Percentiles rank a stretch among this genome's conserved stretches.
These are phyloP conservation scores for Pseudomyrmex dendroicus DNA, from an alignment of 1,140 invertebrate genomes.

Conservation along the genomic window DNA sequence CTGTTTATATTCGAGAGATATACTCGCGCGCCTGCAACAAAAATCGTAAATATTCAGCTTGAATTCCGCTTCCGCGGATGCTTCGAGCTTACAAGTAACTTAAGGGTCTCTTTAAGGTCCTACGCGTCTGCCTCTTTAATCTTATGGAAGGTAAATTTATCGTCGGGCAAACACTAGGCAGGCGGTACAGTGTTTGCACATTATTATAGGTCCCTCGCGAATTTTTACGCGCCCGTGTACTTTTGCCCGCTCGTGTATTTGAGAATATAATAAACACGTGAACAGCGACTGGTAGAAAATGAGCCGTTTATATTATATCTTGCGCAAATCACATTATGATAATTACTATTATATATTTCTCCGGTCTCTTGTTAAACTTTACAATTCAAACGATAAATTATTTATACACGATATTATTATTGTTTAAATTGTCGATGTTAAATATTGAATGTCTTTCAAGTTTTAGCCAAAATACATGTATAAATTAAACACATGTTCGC, in stretches of 20 bases:
- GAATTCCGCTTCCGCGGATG: not conserved
- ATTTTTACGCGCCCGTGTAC: slow-evolving; percentile 44
- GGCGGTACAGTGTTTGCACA: slow-evolving; percentile 39
- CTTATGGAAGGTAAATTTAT: slow-evolving; percentile 52
- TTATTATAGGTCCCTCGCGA: slow-evolving; percentile 58
- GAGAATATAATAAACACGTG: slow-evolving; percentile 27
- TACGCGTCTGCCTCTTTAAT: slow-evolving; percentile 50
- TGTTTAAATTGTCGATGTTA: not conserved
- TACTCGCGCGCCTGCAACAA: not conserved
- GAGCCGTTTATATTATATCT: not conserved
- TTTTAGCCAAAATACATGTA: not conserved
- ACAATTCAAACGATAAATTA: slow-evolving; percentile 8
- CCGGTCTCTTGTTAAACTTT: not conserved
- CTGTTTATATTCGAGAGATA: slow-evolving; percentile 2
- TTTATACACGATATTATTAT: not conserved
- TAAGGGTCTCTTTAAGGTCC: slow-evolving; percentile 42
- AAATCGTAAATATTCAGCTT: not conserved
- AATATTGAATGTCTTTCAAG: not conserved
- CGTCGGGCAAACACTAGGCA: slow-evolving; percentile 47
- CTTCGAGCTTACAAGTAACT: slow-evolving; percentile 23
- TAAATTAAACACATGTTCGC: not conserved
- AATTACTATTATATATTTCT: not conserved
- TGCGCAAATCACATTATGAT: not conserved
- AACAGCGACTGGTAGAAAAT: not conserved
- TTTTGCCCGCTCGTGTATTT: slow-evolving; percentile 36